Base-by-base conservation (phyloP, 2,113 vertebrate genomes). In the Ploceus nigricollis region DNA sequence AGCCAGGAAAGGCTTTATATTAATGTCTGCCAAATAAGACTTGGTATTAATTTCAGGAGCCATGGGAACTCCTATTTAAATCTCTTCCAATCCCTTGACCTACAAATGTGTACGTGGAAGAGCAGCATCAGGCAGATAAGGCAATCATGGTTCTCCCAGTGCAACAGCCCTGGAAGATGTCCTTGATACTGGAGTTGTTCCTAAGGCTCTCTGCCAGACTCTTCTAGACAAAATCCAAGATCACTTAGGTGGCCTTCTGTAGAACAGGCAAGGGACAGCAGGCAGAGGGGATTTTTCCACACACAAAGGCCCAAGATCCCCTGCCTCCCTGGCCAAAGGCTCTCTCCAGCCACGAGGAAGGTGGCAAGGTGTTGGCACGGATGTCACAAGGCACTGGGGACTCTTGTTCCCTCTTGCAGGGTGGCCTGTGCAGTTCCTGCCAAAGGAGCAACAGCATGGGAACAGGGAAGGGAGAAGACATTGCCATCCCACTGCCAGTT, bases 11-110 rank as follows among this genome's bases (percentile, higher is more conserved):
- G 28, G 54, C 24, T 71, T 78, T 30, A 57, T 68, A 50, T 73
- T 57, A 76, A 82, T 81, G 85, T 75, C 82, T 84, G 45, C 72
- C 68, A 82, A 90, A 42, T 63, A 73, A 83, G 82, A 70, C 39
- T 88, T 64, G 35, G 54, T 73, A 83, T 82, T 93, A 61, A 89
- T 94, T 94, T 92, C 82, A 63, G 72, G 71, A 96, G 89, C 86
- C 63, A n/a, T 63, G 79, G 86, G 82, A 92, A 25, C 91, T 89
- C 86, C 78, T 92, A 56, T 89, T 86, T 95, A 90, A 91, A 78
- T 82, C 86, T 54, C 82, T 60, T 39, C 50, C 57, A 90, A 79
- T 79, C 92, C 71, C 66, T 83, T 83, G 72, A 92, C 83, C 93
- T 95, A 72, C 72, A 94, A 60, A 40, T 23, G 37, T 27, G 25